These are phyloP conservation scores for Ploceus nigricollis DNA, from an alignment of 2,113 vertebrate genomes.

Conservation along the genomic window DNA sequence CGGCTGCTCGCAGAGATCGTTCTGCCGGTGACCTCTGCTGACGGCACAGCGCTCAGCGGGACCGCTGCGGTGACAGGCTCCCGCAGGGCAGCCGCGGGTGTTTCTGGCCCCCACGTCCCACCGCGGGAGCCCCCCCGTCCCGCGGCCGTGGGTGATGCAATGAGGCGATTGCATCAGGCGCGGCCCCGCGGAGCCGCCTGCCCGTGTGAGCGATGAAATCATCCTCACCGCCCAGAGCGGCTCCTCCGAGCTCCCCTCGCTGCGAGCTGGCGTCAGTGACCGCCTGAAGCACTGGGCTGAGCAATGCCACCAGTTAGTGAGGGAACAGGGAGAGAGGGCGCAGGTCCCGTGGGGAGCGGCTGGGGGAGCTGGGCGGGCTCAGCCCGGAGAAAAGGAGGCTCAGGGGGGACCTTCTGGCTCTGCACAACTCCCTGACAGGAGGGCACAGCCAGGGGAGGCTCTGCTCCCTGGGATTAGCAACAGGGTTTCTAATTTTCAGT, in stretches of 20 bases:
- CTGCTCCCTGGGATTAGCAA: neutral
- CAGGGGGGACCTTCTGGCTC: neutral
- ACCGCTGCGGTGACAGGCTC: neutral
- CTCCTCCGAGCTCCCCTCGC: neutral
- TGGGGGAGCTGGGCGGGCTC: neutral
- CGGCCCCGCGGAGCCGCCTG: neutral
- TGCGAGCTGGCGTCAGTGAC: neutral
- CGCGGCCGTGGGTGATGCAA: neutral
- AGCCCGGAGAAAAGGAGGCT: neutral
- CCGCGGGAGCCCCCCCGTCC: neutral
- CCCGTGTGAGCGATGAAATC: neutral
- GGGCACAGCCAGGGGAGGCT: accelerated
- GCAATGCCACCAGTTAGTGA: neutral
- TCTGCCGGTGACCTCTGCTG: neutral
- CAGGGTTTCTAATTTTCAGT: no score
- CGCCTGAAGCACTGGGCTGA: neutral
- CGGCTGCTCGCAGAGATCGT: neutral
- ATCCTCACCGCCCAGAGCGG: neutral
- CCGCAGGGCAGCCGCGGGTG: neutral
- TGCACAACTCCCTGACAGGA: neutral
- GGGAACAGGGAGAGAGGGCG: neutral
- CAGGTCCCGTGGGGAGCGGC: neutral
- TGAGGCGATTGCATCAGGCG: neutral
- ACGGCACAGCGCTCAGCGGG: neutral
- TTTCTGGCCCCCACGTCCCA: neutral